phyloP scores from a whole-genome alignment of 2,888 invertebrate species.

The Ennomos fuscantarius region DNA sequence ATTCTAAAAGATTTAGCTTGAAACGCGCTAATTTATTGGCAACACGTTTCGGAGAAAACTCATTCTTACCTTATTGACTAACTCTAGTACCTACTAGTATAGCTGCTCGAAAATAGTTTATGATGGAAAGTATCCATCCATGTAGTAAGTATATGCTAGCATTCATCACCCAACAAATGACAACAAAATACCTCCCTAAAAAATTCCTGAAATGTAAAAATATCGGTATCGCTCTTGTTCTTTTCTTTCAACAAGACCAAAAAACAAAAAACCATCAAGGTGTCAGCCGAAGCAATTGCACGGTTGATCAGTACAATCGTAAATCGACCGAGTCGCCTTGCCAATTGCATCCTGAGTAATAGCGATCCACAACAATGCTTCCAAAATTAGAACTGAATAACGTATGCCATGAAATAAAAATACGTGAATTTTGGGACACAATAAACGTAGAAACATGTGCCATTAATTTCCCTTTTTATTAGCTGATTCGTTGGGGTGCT shows the following conservation, averaged over 20 bases:
- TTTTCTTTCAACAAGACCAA: background rate
- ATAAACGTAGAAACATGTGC: slow-evolving; percentile 18
- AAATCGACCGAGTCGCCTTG: slow-evolving; percentile 28
- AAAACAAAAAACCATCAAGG: slow-evolving; percentile 27
- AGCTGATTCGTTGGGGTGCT: background rate
- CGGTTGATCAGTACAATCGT: slow-evolving; percentile 25
- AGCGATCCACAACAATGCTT: slow-evolving; percentile 21
- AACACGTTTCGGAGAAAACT: slow-evolving; percentile 3
- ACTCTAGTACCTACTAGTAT: background rate
- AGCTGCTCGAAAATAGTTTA: too few relatives aligned
- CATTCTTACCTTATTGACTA: slow-evolving; percentile 1
- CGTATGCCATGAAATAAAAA: slow-evolving; percentile 23
- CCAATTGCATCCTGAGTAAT: slow-evolving; percentile 30
- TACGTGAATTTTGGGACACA: slow-evolving; percentile 8
- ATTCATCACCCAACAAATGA: too few relatives aligned
- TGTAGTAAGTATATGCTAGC: too few relatives aligned
- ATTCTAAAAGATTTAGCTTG: slow-evolving; percentile 22
- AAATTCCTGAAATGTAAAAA: too few relatives aligned
- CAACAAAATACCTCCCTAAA: too few relatives aligned
- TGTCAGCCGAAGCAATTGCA: slow-evolving; percentile 24
- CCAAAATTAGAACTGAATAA: slow-evolving; percentile 21
- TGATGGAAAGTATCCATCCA: too few relatives aligned
- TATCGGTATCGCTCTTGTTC: too few relatives aligned
- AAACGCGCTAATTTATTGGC: slow-evolving; percentile 15
- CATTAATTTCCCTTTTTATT: slow-evolving; percentile 18